phyloP scores from a whole-genome alignment of 1,140 invertebrate genomes.

The Drosophila fuyamai region DNA sequence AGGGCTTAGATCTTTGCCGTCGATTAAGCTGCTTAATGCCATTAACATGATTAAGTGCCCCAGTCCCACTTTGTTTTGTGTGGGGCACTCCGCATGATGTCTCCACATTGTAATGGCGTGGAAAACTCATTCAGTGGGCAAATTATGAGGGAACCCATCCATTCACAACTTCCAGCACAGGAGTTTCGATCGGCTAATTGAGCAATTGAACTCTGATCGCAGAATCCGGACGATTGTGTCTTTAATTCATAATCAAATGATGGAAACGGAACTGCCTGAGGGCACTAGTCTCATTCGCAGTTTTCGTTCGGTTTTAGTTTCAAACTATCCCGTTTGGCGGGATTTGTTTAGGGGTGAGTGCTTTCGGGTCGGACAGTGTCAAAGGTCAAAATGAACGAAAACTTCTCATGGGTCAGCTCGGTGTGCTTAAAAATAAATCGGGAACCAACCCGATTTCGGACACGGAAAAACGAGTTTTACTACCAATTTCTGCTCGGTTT shows the following conservation, averaged over 20 bases:
- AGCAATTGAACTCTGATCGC: conserved; percentile 80
- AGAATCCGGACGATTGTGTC: conserved; percentile 38
- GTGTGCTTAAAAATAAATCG: conserved; percentile 16
- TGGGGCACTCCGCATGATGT: conserved; percentile 19
- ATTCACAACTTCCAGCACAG: conserved; percentile 65
- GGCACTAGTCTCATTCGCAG: conserved; percentile 14
- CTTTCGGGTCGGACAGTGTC: conserved; percentile 61
- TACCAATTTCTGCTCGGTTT: conserved; percentile 58
- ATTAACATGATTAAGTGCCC: conserved; percentile 80
- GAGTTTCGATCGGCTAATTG: conserved; percentile 68
- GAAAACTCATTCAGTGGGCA: conserved; percentile 32
- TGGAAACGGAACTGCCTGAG: conserved; percentile 7
- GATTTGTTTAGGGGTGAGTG: conserved; percentile 57
- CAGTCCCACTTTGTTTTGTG: conserved; percentile 5
- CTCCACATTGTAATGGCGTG: conserved; percentile 25
- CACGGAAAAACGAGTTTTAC: conserved; percentile 61
- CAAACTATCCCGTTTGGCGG: conserved; percentile 58
- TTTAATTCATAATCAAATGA: conserved; percentile 57
- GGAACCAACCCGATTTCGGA: conserved; percentile 44
- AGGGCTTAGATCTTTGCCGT: conserved; percentile 77
- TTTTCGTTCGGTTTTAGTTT: conserved; percentile 4
- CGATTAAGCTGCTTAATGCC: conserved; percentile 81
- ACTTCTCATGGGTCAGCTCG: conserved; percentile 77
- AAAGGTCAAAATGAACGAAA: conserved; percentile 79
- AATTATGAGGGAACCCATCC: conserved; percentile 2